phyloP scores from a whole-genome alignment of 2,888 invertebrate species.

The Bembecia ichneumoniformis region DNA sequence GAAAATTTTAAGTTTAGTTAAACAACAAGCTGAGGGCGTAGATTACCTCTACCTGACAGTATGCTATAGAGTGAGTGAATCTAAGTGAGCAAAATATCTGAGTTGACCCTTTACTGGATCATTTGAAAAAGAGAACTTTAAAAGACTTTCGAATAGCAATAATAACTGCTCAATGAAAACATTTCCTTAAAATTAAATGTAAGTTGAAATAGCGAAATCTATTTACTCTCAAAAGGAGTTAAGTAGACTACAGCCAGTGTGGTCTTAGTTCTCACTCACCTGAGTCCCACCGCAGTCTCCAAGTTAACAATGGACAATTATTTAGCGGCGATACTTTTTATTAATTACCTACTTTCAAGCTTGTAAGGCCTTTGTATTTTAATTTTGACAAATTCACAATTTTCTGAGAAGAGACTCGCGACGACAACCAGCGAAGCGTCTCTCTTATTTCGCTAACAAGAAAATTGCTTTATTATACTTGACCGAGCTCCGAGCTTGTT shows the following conservation, averaged over 20 bases:
- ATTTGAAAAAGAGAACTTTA: no score
- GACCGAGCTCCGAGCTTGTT: conserved; percentile 20
- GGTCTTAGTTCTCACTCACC: conserved; percentile 1
- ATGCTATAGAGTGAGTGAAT: no score
- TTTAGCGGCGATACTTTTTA: conserved; percentile 50
- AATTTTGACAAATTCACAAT: conserved; percentile 56
- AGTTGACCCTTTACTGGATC: no score
- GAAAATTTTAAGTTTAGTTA: no score
- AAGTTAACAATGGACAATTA: conserved; percentile 55
- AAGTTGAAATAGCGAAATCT: no score
- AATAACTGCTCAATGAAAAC: no score
- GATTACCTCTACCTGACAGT: no score
- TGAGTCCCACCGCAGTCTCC: conserved; percentile 8
- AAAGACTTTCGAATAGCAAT: no score
- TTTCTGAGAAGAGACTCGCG: conserved; percentile 35
- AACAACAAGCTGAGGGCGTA: no score
- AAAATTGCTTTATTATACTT: conserved; percentile 34
- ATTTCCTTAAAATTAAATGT: no score
- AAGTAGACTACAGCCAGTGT: conserved; percentile 10
- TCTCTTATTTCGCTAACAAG: conserved; percentile 19
- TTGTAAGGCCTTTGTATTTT: conserved; percentile 56
- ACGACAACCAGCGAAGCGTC: conserved; percentile 4
- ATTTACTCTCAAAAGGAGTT: no score
- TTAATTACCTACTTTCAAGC: conserved; percentile 43
- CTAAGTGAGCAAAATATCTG: no score